phyloP scores from a whole-genome alignment of 2,888 invertebrate genomes.

The Cordilura impudica region DNA sequence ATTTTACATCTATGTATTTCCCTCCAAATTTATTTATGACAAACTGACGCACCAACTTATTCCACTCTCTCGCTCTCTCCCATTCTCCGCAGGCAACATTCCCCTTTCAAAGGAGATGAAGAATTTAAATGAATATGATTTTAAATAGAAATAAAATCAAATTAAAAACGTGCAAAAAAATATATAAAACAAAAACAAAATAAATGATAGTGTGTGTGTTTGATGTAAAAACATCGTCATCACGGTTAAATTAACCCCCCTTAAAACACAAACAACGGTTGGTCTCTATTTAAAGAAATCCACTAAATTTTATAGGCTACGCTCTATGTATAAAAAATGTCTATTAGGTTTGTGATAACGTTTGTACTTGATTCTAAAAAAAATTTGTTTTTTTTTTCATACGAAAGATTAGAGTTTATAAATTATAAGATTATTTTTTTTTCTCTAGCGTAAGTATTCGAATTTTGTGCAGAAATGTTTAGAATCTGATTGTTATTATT shows the following conservation, averaged over 20 bases:
- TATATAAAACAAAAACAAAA: background rate
- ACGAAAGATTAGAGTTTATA: background rate
- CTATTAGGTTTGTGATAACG: background rate
- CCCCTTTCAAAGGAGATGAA: conserved; percentile 1
- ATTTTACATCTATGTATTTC: too few relatives aligned
- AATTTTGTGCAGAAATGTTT: too few relatives aligned
- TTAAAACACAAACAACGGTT: background rate
- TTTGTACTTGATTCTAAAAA: background rate
- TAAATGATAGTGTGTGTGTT: background rate
- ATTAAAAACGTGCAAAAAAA: conserved; percentile 15
- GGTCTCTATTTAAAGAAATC: background rate
- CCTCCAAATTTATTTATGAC: too few relatives aligned
- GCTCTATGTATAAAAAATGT: background rate
- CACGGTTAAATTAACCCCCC: conserved; percentile 15
- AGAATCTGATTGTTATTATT: too few relatives aligned
- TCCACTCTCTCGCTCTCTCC: too few relatives aligned
- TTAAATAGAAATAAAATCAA: conserved; percentile 15
- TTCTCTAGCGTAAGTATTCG: too few relatives aligned
- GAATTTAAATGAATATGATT: conserved; percentile 1
- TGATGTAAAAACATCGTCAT: conserved; percentile 21
- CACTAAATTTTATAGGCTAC: background rate
- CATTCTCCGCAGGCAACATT: background rate
- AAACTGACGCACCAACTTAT: too few relatives aligned
- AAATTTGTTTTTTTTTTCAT: background rate
- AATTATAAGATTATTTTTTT: too few relatives aligned